Conservation (phyloP, 1,140 invertebrate species). For the Microplitis demolitor region DNA sequence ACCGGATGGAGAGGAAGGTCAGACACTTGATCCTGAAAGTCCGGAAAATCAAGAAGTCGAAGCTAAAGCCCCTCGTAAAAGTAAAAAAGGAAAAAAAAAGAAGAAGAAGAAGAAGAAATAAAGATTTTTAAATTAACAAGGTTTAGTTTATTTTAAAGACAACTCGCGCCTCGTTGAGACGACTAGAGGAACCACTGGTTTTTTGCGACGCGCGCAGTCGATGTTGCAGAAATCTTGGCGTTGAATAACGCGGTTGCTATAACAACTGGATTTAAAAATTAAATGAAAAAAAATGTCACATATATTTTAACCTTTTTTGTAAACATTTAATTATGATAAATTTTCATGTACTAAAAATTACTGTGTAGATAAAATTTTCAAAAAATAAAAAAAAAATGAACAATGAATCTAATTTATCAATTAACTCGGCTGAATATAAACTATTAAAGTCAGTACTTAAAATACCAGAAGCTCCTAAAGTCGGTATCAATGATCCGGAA, state of each 20-base stretch:
- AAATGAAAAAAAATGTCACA: not conserved
- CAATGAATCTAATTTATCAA: not conserved
- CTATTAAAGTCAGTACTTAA: conserved; percentile 12
- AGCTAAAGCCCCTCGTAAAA: not conserved
- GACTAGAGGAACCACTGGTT: not conserved
- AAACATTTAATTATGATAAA: too few species aligned
- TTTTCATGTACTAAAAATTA: too few species aligned
- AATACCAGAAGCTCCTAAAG: conserved; percentile 26
- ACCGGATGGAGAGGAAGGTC: conserved; percentile 35
- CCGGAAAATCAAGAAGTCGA: conserved; percentile 2
- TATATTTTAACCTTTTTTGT: too few species aligned
- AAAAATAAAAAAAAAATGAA: not conserved
- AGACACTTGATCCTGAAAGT: conserved; percentile 5
- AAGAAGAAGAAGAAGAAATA: conserved; percentile 21
- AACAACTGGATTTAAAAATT: not conserved
- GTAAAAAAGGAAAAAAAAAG: conserved; percentile 9
- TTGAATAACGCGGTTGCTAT: not conserved
- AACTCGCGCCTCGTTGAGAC: not conserved
- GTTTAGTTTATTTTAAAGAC: too few species aligned
- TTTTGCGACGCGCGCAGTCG: not conserved
- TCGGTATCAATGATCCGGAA: conserved; percentile 36
- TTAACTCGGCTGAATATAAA: not conserved
- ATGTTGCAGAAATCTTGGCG: not conserved
- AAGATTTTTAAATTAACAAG: not conserved
- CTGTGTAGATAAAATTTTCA: too few species aligned